These are phyloP conservation scores for Adelges cooleyi DNA, from an alignment of 1,140 invertebrate species.

Conservation along the genomic window DNA sequence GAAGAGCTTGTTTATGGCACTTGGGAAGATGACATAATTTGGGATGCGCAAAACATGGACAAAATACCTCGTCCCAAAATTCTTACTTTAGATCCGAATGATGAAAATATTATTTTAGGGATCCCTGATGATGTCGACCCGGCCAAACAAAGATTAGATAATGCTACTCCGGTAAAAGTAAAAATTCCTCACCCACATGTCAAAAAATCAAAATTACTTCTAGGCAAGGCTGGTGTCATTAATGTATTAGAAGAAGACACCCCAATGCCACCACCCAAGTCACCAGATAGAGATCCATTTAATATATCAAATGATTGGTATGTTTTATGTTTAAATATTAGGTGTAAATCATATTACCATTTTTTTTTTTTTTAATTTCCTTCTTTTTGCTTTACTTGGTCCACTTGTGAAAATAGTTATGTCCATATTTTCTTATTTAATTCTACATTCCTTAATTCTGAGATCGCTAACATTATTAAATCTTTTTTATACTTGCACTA, in stretches of 20 bases:
- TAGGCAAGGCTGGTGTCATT: slow-evolving; percentile 92
- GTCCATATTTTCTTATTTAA: too few species aligned
- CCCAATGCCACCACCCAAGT: slow-evolving; percentile 77
- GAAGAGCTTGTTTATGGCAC: slow-evolving; percentile 85
- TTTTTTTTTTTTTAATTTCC: too few species aligned
- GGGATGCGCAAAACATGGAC: slow-evolving; percentile 83
- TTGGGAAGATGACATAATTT: slow-evolving; percentile 96
- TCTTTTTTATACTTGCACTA: too few species aligned
- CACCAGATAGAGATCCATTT: slow-evolving; percentile 87
- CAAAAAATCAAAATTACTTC: slow-evolving; percentile 90
- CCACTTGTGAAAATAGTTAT: too few species aligned
- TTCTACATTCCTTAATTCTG: too few species aligned
- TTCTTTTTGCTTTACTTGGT: too few species aligned
- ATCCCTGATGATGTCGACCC: slow-evolving; percentile 89
- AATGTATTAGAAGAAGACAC: slow-evolving; percentile 84
- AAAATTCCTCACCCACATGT: slow-evolving; percentile 89
- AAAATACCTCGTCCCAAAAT: slow-evolving; percentile 86
- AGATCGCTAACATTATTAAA: too few species aligned
- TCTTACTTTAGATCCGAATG: slow-evolving; percentile 91
- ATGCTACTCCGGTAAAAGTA: slow-evolving; percentile 43
- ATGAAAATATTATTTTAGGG: slow-evolving; percentile 91
- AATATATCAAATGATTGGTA: slow-evolving; percentile 95
- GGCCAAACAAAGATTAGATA: slow-evolving; percentile 46
- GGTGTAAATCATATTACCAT: too few species aligned
- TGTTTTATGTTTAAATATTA: neutral